phyloP scores from a whole-genome alignment of 2,113 vertebrate species.

The Esox niger region DNA sequence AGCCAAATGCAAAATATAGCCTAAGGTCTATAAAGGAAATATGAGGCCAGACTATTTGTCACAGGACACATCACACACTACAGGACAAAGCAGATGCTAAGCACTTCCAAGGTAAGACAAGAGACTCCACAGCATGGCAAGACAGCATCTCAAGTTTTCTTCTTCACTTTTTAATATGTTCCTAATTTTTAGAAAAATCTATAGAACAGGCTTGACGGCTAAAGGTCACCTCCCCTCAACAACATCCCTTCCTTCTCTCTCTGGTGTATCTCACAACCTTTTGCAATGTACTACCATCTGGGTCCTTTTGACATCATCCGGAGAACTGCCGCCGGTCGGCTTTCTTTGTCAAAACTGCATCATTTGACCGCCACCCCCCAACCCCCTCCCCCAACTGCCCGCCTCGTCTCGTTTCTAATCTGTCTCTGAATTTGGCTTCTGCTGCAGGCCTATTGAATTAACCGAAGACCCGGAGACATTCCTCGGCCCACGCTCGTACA shows the following conservation, averaged over 20 bases:
- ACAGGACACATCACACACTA: conserved; percentile 50
- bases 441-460: conserved; percentile 14
- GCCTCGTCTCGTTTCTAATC: conserved; percentile 24
- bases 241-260: not conserved
- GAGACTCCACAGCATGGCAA: conserved; percentile 45
- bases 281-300: not conserved
- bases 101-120: conserved; percentile 48
- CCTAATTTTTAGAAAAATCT: conserved; percentile 53
- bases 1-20: conserved; percentile 16
- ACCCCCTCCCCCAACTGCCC: conserved; percentile 22
- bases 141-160: conserved; percentile 37
- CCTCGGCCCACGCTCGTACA: conserved; percentile 44
- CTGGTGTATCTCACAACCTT: not conserved
- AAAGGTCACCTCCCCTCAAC: conserved; percentile 8
- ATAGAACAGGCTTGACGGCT: conserved; percentile 43
- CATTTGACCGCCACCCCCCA: conserved; percentile 58
- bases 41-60: conserved; percentile 40
- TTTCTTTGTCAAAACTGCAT: conserved; percentile 70
- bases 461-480: conserved; percentile 13
- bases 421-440: conserved; percentile 33
- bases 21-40: conserved; percentile 17
- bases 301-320: conserved; percentile 38
- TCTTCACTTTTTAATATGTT: conserved; percentile 49
- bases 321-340: not conserved
- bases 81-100: conserved; percentile 55